Conservation (phyloP, 2,113 vertebrate species). For the Erythrolamprus reginae region DNA sequence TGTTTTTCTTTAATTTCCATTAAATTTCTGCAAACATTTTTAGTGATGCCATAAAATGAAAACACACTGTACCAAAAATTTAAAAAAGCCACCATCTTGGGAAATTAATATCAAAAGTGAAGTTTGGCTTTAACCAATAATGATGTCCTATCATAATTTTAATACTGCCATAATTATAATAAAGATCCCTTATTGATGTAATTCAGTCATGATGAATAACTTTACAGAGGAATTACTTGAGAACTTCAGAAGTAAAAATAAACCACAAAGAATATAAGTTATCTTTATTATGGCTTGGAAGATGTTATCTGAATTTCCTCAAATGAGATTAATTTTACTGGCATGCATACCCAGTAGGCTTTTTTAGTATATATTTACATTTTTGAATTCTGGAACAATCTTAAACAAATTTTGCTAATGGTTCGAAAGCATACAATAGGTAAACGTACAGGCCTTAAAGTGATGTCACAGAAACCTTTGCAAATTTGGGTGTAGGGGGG, state of each 20-base stretch:
- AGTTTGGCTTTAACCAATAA: background rate
- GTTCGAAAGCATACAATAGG: background rate
- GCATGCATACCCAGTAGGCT: background rate
- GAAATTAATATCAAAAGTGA: background rate
- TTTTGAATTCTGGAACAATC: background rate
- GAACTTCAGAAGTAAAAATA: background rate
- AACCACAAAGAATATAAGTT: background rate
- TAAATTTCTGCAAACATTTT: background rate
- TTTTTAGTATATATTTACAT: background rate
- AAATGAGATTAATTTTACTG: background rate
- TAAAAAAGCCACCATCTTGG: background rate
- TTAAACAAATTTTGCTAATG: background rate
- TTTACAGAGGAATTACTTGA: background rate
- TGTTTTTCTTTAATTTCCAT: background rate
- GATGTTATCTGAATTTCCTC: background rate
- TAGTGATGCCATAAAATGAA: background rate
- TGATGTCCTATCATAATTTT: background rate
- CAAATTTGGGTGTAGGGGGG: too few relatives aligned
- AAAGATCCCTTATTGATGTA: background rate
- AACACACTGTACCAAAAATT: background rate
- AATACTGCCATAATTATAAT: background rate
- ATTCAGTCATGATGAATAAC: background rate
- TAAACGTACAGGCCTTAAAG: background rate
- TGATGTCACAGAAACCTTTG: background rate
- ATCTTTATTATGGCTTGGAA: background rate